phyloP scores from a whole-genome alignment of 30 jellyfish, hydroid and myxozoan genomes.

The Cassiopea xamachana region DNA sequence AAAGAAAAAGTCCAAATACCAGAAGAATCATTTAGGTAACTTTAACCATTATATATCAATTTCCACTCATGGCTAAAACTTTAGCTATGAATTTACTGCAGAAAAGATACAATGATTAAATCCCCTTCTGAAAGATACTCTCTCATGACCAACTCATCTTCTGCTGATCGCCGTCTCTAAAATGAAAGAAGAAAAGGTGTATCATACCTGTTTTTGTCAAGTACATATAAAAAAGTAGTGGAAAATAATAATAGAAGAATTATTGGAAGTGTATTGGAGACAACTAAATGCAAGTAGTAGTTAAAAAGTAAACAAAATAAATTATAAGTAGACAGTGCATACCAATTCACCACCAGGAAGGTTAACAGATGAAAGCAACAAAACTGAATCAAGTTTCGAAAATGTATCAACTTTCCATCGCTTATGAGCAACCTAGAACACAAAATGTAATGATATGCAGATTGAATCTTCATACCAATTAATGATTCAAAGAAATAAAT shows the following conservation, averaged over 20 bases:
- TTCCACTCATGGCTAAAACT: too few relatives aligned
- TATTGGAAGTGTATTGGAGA: background rate
- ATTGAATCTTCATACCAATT: too few relatives aligned
- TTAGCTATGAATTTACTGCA: too few relatives aligned
- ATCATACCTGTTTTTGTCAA: background rate
- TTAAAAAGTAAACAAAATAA: too few relatives aligned
- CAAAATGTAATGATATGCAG: background rate
- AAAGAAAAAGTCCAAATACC: background rate
- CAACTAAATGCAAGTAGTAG: background rate
- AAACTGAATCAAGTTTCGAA: slow-evolving; percentile 92
- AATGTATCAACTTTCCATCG: slow-evolving; percentile 98
- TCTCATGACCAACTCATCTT: slow-evolving; percentile 96
- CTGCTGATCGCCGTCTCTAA: slow-evolving; percentile 92
- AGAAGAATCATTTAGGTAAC: too few relatives aligned
- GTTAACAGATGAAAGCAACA: slow-evolving; percentile 94
- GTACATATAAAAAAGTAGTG: too few relatives aligned
- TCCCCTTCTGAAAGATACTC: slow-evolving; percentile 97
- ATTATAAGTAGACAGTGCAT: background rate
- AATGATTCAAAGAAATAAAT: too few relatives aligned
- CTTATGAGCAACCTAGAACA: slow-evolving; percentile 73
- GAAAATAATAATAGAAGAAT: too few relatives aligned
- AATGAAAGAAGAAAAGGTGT: background rate
- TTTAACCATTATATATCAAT: too few relatives aligned
- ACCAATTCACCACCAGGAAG: slow-evolving; percentile 99
- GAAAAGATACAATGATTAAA: slow-evolving; percentile 81